Evolutionary conservation across 2,113 vertebrate genomes (phyloP).

Genomic region (Crotalus horridus): DNA sequence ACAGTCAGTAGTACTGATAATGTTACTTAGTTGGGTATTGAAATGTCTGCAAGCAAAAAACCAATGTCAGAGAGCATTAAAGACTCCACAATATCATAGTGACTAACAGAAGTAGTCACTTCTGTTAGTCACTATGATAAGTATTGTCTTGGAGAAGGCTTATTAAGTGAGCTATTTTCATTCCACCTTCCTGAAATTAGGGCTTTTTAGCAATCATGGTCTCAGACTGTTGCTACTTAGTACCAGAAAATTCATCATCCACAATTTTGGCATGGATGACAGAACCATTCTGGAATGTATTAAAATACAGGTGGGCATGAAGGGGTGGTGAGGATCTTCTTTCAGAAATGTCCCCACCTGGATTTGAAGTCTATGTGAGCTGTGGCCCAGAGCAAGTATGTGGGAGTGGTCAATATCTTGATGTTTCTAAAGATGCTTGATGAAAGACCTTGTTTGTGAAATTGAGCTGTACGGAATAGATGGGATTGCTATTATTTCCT

Average conservation of each 20-base stretch:
- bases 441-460: neutral
- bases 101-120: neutral
- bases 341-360: neutral
- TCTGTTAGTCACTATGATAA: too few relatives aligned
- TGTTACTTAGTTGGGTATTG: neutral
- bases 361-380: neutral
- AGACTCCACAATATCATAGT: neutral
- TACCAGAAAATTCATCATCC: neutral
- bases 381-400: neutral
- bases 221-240: neutral
- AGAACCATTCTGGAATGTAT: neutral
- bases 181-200: neutral
- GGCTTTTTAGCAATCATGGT: neutral
- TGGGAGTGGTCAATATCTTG: neutral
- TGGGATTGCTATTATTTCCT: neutral
- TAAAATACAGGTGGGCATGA: neutral
- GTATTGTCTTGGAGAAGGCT: neutral
- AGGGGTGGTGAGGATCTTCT: neutral
- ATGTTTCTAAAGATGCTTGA: neutral
- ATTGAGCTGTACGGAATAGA: neutral
- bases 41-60: neutral
- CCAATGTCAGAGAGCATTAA: neutral
- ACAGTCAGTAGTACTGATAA: neutral
- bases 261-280: neutral
- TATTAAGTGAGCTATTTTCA: neutral